phyloP scores from a whole-genome alignment of 2,797 vertebrate genomes.

The Darevskia mixta region DNA sequence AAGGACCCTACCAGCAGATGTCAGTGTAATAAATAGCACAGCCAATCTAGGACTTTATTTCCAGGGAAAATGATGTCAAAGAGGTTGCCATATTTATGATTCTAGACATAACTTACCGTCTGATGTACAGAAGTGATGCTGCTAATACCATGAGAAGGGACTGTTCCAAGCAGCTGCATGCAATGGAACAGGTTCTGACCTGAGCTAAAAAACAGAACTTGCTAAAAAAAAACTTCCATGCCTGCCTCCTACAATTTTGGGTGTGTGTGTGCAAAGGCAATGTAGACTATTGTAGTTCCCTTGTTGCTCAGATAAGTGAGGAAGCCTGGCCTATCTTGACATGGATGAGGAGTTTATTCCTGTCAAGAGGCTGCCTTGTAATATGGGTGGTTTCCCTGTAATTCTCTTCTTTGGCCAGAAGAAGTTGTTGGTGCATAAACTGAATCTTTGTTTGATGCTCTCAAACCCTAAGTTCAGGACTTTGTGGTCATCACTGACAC shows the following conservation, averaged over 20 bases:
- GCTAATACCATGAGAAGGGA: neutral
- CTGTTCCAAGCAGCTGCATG: neutral
- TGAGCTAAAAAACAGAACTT: neutral
- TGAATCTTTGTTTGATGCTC: neutral
- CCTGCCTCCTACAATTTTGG: neutral
- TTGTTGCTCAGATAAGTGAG: neutral
- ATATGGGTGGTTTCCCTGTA: neutral
- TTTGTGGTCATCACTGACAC: neutral
- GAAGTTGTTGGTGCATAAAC: neutral
- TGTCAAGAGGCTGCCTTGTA: neutral
- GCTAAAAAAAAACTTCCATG: neutral
- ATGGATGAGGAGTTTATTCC: neutral
- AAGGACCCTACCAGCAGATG: slow-evolving; percentile 5
- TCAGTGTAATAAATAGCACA: slow-evolving; percentile 25
- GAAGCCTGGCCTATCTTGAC: neutral
- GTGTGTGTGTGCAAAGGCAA: neutral
- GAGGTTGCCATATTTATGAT: neutral
- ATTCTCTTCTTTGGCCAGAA: neutral
- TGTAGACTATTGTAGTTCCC: no score
- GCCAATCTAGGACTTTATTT: neutral
- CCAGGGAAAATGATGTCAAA: neutral
- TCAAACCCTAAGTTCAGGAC: neutral
- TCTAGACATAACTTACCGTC: neutral
- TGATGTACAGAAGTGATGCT: neutral
- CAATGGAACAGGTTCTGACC: neutral